Conservation (phyloP, 2,113 vertebrate species). For the Erythrolamprus reginae region DNA sequence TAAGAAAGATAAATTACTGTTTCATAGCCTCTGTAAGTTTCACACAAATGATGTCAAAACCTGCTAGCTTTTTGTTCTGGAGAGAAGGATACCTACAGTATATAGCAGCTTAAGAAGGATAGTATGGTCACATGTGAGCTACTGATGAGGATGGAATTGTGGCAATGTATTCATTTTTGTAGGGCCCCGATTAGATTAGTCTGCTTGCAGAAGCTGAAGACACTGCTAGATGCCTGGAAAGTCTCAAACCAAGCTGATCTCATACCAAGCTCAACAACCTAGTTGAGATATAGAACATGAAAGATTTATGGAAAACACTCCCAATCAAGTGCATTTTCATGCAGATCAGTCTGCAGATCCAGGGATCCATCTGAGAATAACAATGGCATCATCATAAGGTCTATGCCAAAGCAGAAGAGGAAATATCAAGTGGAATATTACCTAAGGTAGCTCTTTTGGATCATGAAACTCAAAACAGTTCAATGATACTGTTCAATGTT, state of each 20-base stretch:
- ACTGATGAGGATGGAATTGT: not conserved
- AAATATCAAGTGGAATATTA: not conserved
- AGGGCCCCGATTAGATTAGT: not conserved
- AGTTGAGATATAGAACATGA: not conserved
- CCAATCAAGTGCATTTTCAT: not conserved
- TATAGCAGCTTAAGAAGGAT: not conserved
- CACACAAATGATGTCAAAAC: not conserved
- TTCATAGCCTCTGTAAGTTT: not conserved
- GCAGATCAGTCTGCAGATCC: too few relatives aligned
- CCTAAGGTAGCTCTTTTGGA: not conserved
- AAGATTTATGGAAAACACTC: not conserved
- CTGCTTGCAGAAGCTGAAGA: not conserved
- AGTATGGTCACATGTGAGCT: not conserved
- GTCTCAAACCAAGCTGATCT: not conserved
- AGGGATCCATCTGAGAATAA: not conserved
- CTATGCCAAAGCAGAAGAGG: not conserved
- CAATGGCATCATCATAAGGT: not conserved
- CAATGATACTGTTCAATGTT: not conserved
- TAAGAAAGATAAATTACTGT: not conserved
- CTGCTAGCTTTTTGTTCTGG: not conserved
- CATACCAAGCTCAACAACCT: not conserved
- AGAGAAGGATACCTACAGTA: not conserved
- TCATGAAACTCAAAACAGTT: not conserved
- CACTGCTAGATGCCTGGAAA: not conserved
- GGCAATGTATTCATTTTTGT: not conserved